Evolutionary conservation across 2,113 vertebrate genomes (phyloP).

Genomic region (Boleophthalmus pectinirostris): DNA sequence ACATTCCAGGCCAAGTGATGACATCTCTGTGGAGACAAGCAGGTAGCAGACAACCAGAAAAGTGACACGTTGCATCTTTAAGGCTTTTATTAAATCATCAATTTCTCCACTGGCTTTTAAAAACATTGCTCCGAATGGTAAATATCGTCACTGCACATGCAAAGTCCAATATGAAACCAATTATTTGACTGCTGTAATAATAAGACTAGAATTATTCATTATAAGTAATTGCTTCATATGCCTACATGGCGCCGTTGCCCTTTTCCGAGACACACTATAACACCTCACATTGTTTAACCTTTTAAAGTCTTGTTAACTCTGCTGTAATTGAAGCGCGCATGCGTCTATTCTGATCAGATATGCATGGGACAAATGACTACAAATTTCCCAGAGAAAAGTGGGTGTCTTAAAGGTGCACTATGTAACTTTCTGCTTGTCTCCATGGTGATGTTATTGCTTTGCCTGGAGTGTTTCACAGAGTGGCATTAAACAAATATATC

Average conservation of each 20-base stretch:
- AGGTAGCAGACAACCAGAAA: neutral
- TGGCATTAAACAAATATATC: too few species aligned
- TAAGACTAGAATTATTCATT: neutral
- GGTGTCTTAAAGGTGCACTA: neutral
- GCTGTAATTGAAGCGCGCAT: neutral
- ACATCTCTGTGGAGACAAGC: too few species aligned
- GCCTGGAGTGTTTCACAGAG: too few species aligned
- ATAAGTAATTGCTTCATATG: neutral
- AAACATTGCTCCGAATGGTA: too few species aligned
- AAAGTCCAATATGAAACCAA: neutral
- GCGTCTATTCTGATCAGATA: neutral
- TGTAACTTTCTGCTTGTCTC: too few species aligned
- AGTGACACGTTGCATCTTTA: neutral
- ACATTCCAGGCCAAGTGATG: too few species aligned
- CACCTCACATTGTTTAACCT: conserved; percentile 6
- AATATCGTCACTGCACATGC: neutral
- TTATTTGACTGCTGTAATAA: neutral
- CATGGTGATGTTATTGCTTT: too few species aligned
- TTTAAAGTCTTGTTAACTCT: conserved; percentile 2
- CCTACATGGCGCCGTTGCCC: neutral
- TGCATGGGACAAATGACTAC: neutral
- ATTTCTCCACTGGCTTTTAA: neutral
- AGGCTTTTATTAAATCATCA: neutral
- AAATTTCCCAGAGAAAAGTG: neutral
- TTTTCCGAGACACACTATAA: neutral